A percentile compares a stretch with the other conserved stretches of the same genome.
phyloP scores from a whole-genome alignment of 2,113 vertebrate species.

The Sinocyclocheilus anshuiensis region DNA sequence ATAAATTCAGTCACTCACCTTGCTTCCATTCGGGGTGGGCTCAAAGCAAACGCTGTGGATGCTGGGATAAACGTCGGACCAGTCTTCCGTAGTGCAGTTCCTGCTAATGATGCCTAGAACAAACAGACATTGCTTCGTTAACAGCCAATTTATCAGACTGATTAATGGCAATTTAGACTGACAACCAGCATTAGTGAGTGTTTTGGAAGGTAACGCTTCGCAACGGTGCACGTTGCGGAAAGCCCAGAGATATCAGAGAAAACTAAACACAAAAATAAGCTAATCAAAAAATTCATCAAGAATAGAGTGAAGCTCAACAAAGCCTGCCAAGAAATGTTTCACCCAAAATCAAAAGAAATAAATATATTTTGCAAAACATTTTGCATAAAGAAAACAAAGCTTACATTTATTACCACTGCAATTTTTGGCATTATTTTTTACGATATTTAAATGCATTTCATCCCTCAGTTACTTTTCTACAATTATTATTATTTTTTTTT shows the following conservation, averaged over 20 bases:
- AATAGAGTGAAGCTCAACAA: background rate
- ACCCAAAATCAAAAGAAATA: background rate
- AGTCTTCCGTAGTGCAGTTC: constrained; percentile 71
- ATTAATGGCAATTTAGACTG: constrained; percentile 26
- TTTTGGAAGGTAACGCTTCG: background rate
- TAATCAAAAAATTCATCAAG: background rate
- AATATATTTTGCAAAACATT: too few species aligned
- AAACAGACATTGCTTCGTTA: constrained; percentile 25
- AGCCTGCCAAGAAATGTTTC: background rate
- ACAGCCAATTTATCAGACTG: background rate
- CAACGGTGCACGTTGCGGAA: background rate
- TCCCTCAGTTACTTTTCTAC: too few species aligned
- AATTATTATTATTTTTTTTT: too few species aligned
- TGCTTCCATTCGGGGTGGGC: constrained; percentile 33
- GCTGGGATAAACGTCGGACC: constrained; percentile 66
- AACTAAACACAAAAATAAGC: background rate
- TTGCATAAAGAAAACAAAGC: too few species aligned
- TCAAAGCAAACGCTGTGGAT: constrained; percentile 63
- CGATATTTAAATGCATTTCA: background rate
- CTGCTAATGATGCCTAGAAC: constrained; percentile 68
- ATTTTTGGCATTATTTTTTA: background rate
- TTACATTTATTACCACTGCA: too few species aligned
- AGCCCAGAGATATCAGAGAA: background rate
- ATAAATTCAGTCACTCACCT: constrained; percentile 58
- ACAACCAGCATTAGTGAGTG: background rate